Percentiles rank a stretch among this genome's conserved stretches.
Evolutionary conservation across 2,113 vertebrate species (phyloP).

Genomic region (Carettochelys insculpta): DNA sequence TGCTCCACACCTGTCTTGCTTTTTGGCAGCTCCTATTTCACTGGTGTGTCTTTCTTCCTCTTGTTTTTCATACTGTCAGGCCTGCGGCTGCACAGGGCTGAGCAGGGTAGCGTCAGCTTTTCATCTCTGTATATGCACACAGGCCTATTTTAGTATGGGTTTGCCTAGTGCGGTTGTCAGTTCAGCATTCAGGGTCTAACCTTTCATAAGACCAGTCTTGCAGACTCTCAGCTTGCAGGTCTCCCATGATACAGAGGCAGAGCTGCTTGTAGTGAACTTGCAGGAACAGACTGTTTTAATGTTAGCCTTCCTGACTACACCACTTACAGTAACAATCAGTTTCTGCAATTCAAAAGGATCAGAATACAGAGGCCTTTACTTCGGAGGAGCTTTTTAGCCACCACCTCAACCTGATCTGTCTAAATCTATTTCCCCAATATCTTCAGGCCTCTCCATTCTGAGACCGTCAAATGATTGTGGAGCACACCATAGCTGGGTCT

Average conservation of each 20-base stretch:
- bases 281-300: background rate
- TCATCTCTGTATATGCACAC: background rate
- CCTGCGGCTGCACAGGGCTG: background rate
- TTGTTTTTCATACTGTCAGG: background rate
- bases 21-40: background rate
- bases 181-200: background rate
- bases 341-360: background rate
- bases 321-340: background rate
- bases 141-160: fast-evolving
- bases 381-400: background rate
- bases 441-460: fast-evolving
- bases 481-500: background rate
- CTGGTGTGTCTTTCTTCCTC: background rate
- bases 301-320: background rate
- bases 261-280: background rate
- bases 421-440: background rate
- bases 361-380: background rate
- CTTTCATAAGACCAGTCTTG: background rate
- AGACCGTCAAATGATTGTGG: background rate
- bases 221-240: background rate
- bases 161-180: background rate
- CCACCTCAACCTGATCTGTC: background rate
- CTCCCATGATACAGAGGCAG: background rate
- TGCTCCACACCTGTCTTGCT: background rate
- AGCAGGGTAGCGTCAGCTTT: fast-evolving